A percentile compares a stretch with the other conserved stretches of the same genome.
These are phyloP conservation scores for Bradysia coprophila DNA, from an alignment of 1,140 invertebrate genomes.

Conservation along the genomic window DNA sequence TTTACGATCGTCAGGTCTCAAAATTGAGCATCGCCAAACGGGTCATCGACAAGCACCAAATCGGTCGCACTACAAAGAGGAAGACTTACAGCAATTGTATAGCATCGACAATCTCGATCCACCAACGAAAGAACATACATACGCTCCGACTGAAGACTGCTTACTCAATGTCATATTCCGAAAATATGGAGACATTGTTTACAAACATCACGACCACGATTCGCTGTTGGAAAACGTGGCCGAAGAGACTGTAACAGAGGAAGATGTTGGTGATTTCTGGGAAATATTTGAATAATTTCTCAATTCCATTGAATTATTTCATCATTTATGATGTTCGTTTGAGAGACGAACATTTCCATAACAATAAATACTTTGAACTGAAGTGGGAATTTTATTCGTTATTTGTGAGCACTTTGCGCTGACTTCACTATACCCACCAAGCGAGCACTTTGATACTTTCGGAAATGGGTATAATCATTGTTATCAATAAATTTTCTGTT, in stretches of 20 bases:
- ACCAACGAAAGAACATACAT: constrained; percentile 26
- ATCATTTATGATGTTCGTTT: no score
- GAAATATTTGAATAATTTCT: no score
- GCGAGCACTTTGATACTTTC: no score
- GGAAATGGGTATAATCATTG: no score
- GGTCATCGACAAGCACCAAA: constrained; percentile 95
- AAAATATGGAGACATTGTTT: constrained; percentile 42
- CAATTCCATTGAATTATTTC: no score
- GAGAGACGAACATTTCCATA: no score
- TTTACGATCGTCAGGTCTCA: constrained; percentile 90
- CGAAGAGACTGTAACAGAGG: constrained; percentile 77
- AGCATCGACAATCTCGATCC: constrained; percentile 34
- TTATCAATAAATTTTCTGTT: no score
- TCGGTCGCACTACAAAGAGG: constrained; percentile 79
- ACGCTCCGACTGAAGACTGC: constrained; percentile 59
- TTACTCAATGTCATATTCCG: constrained; percentile 70
- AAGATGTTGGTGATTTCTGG: no score
- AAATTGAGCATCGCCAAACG: constrained; percentile 86
- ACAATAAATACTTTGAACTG: neutral
- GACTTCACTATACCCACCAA: no score
- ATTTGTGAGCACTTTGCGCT: no score
- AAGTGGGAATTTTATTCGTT: no score
- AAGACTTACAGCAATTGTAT: constrained; percentile 80
- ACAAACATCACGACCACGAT: constrained; percentile 83
- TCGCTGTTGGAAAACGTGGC: constrained; percentile 81